Conservation (phyloP, 2,797 vertebrate species). For the Syngnathus rostellatus region DNA sequence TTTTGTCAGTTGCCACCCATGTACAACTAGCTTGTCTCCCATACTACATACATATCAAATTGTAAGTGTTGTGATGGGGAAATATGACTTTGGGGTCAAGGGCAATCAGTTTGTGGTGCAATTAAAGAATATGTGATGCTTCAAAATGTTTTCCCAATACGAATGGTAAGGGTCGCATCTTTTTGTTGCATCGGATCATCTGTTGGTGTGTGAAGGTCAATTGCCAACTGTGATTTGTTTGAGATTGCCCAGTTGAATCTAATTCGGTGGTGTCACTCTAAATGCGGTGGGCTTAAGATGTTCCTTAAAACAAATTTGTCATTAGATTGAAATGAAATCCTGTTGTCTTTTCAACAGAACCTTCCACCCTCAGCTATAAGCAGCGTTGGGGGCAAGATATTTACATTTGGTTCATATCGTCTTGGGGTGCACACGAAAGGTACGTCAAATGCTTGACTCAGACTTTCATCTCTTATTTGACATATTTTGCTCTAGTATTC, state of each 20-base stretch:
- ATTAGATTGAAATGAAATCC: not conserved
- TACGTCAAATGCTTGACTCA: conserved; percentile 40
- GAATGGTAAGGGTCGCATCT: not conserved
- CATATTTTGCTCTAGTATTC: not conserved
- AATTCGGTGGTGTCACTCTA: not conserved
- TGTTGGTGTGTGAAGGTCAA: not conserved
- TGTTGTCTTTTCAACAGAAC: conserved; percentile 64
- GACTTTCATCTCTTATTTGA: no score
- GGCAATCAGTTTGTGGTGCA: no score
- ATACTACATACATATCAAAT: not conserved
- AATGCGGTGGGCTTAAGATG: not conserved
- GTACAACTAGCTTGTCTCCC: not conserved
- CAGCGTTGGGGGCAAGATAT: conserved; percentile 88
- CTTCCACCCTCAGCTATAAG: conserved; percentile 79
- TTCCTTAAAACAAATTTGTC: not conserved
- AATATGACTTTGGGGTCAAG: no score
- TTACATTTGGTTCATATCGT: conserved; percentile 96
- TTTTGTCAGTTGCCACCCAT: not conserved
- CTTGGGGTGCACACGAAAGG: conserved; percentile 98
- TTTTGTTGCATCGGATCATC: not conserved
- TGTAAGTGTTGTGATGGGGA: no score
- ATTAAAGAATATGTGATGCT: not conserved
- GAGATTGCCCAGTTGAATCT: not conserved
- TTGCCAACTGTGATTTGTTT: not conserved
- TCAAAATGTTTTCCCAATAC: not conserved